Conservation (phyloP, 2,113 vertebrate genomes). For the Tenebrosternarchus preto region DNA sequence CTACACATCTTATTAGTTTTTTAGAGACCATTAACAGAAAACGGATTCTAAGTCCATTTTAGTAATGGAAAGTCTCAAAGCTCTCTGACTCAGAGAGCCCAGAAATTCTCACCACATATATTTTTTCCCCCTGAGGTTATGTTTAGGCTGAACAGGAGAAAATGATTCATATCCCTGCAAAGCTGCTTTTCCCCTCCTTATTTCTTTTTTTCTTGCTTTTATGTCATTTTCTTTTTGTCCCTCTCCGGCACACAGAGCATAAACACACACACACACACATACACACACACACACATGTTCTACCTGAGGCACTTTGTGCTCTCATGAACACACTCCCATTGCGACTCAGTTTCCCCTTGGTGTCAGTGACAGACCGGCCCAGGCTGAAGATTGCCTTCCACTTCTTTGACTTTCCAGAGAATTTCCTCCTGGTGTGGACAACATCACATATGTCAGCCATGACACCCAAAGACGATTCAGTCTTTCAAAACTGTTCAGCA, state of each 20-base stretch:
- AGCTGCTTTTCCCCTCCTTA: neutral
- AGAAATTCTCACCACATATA: conserved; percentile 6
- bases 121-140: neutral
- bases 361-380: conserved; percentile 87
- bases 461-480: neutral
- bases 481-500: no score
- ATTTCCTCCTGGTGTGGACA: conserved; percentile 79
- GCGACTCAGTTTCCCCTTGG: conserved; percentile 93
- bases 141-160: conserved; percentile 13
- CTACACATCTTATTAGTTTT: conserved; percentile 36
- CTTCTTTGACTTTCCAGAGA: conserved; percentile 95
- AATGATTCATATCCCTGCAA: conserved; percentile 1
- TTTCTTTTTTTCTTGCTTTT: neutral
- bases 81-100: conserved; percentile 10
- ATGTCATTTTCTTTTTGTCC: neutral
- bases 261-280: neutral
- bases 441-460: neutral
- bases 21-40: conserved; percentile 29
- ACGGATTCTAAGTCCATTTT: conserved; percentile 1
- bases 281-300: neutral
- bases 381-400: conserved; percentile 98
- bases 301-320: conserved; percentile 84
- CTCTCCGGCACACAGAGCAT: neutral
- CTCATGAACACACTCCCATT: conserved; percentile 96
- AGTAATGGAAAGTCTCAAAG: conserved; percentile 17